A percentile compares a stretch with the other conserved stretches of the same genome.
Evolutionary conservation across 2,888 invertebrate species (phyloP).

Genomic region (Leucophenga maculata): DNA sequence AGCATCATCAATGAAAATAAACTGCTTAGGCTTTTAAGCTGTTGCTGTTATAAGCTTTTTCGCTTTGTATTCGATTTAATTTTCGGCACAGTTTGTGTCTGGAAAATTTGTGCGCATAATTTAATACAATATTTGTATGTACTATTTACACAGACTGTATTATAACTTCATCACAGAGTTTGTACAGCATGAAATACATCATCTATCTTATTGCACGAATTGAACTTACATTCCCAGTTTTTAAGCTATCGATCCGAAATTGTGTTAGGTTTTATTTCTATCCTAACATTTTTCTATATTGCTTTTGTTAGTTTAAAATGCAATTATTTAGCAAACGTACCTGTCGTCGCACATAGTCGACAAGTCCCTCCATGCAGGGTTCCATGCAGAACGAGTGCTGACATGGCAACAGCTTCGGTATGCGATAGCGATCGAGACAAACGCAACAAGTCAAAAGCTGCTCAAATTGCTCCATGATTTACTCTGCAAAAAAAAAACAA

Average conservation of each 20-base stretch:
- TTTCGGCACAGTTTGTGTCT: constrained; percentile 23
- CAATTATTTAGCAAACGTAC: constrained; percentile 74
- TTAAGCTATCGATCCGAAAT: too few species aligned
- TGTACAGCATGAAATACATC: background rate
- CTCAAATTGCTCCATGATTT: constrained; percentile 93
- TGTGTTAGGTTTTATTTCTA: too few species aligned
- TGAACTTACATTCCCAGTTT: too few species aligned
- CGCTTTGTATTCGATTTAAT: constrained; percentile 43
- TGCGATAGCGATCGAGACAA: constrained; percentile 96
- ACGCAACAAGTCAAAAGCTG: constrained; percentile 98
- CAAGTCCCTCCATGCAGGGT: constrained; percentile 97
- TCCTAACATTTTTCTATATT: too few species aligned
- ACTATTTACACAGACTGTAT: too few species aligned
- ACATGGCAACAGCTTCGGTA: constrained; percentile 98
- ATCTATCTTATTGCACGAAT: too few species aligned
- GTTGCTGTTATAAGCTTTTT: constrained; percentile 17
- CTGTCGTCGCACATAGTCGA: constrained; percentile 94
- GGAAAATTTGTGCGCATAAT: constrained; percentile 16
- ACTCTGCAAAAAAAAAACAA: constrained; percentile 56
- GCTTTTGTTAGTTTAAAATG: background rate
- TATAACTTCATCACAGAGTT: too few species aligned
- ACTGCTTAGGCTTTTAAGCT: background rate
- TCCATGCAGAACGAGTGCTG: constrained; percentile 99
- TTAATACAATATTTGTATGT: background rate
- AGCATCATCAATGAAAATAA: constrained; percentile 42